These are phyloP conservation scores for Condylostylus longicornis DNA, from an alignment of 1,140 invertebrate species.

Conservation along the genomic window DNA sequence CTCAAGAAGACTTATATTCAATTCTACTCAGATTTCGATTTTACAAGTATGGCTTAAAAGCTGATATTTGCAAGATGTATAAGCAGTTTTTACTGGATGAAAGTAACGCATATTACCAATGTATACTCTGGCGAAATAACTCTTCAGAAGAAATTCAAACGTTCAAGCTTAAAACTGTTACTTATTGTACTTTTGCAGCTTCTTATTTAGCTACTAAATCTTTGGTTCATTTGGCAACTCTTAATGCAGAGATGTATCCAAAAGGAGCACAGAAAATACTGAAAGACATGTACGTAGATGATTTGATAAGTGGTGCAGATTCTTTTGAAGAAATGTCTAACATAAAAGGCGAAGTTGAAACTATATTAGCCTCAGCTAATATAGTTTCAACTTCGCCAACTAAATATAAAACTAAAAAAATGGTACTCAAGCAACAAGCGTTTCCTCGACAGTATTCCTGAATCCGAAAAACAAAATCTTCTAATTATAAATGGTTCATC, in stretches of 20 bases:
- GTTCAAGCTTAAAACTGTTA: slow-evolving; percentile 17
- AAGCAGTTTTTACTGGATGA: slow-evolving; percentile 13
- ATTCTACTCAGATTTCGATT: slow-evolving; percentile 29
- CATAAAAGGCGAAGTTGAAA: too few species aligned
- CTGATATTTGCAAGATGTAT: slow-evolving; percentile 23
- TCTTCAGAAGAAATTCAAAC: slow-evolving; percentile 9
- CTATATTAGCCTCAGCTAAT: too few species aligned
- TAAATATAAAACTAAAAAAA: too few species aligned
- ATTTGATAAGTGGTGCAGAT: slow-evolving; percentile 28
- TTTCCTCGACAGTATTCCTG: too few species aligned
- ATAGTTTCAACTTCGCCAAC: too few species aligned
- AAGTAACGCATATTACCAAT: slow-evolving; percentile 18
- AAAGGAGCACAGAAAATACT: slow-evolving; percentile 14
- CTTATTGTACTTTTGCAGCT: slow-evolving; percentile 21
- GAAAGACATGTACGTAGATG: slow-evolving; percentile 36
- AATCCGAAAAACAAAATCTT: too few species aligned
- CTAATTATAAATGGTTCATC: too few species aligned
- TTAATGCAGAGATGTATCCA: slow-evolving; percentile 13
- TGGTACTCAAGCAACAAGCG: too few species aligned
- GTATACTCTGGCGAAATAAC: slow-evolving; percentile 25
- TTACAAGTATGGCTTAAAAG: slow-evolving; percentile 13
- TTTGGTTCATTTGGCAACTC: slow-evolving; percentile 18
- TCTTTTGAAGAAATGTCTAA: slow-evolving; percentile 7
- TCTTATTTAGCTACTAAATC: slow-evolving; percentile 24
- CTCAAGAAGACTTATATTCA: slow-evolving; percentile 14